Percentiles rank a stretch among this genome's conserved stretches.
Evolutionary conservation across 1,140 invertebrate species (phyloP).

Genomic region (Drosophila neocordata): DNA sequence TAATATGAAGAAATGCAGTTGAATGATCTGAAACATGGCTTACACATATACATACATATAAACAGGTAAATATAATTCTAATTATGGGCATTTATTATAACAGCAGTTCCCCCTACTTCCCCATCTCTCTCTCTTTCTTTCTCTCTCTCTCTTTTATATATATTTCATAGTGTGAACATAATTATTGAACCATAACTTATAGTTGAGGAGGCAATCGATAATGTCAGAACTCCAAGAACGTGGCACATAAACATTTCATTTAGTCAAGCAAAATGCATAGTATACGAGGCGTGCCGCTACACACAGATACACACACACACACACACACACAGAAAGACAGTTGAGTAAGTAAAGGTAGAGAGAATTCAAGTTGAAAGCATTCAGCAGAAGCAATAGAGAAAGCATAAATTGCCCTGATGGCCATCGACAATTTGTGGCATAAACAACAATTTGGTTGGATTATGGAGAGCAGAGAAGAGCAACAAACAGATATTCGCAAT

Average conservation of each 20-base stretch:
- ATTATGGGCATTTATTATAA: conserved; percentile 14
- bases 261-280: conserved; percentile 8
- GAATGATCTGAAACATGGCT: conserved; percentile 6
- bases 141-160: not conserved
- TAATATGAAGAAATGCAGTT: conserved; percentile 10
- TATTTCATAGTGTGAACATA: conserved; percentile 18
- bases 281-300: conserved; percentile 16
- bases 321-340: not conserved
- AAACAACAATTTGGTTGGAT: conserved; percentile 21
- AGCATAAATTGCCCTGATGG: conserved; percentile 22
- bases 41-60: not conserved
- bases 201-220: conserved; percentile 11
- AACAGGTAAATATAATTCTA: conserved; percentile 4
- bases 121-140: not conserved
- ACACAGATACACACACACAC: not conserved
- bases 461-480: conserved; percentile 11
- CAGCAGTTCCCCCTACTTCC: not conserved
- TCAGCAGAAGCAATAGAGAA: conserved; percentile 14
- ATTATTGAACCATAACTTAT: conserved; percentile 21
- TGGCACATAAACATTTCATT: conserved; percentile 23
- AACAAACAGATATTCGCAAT: not conserved
- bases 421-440: conserved; percentile 22
- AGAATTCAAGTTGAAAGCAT: conserved; percentile 10
- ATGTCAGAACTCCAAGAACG: conserved; percentile 16
- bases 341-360: conserved; percentile 5